phyloP scores from a whole-genome alignment of 2,797 vertebrate genomes.

The Anguilla anguilla region DNA sequence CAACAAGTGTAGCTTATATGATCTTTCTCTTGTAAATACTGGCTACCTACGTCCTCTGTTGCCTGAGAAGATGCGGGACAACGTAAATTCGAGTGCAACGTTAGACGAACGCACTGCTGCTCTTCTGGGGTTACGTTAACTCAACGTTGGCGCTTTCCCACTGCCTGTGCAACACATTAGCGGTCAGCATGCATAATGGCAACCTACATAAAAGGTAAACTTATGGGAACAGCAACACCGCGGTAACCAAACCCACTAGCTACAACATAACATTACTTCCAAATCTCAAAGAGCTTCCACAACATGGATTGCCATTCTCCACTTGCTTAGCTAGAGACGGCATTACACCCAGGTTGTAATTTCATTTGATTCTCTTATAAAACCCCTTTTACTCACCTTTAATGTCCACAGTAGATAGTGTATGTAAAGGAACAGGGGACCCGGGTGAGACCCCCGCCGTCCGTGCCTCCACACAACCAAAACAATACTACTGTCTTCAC shows the following conservation, averaged over 20 bases:
- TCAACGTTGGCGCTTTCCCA: background rate
- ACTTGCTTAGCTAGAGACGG: background rate
- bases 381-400: constrained; percentile 80
- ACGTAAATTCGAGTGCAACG: background rate
- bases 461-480: constrained; percentile 83
- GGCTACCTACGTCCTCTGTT: background rate
- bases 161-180: constrained; percentile 7
- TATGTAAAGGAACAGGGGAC: constrained; percentile 64
- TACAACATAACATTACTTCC: background rate
- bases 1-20: background rate
- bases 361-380: constrained; percentile 42
- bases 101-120: background rate
- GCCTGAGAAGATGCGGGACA: background rate
- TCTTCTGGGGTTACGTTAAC: background rate
- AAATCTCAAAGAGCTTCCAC: background rate
- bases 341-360: constrained; percentile 57
- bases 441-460: constrained; percentile 77
- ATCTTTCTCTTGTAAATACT: background rate
- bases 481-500: constrained; percentile 87
- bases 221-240: background rate
- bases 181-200: background rate
- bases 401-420: constrained; percentile 81
- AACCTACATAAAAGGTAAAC: background rate
- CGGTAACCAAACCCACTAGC: background rate
- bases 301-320: background rate